Base-by-base conservation (phyloP, 2,797 vertebrate genomes). In the Etheostoma nigrum region DNA sequence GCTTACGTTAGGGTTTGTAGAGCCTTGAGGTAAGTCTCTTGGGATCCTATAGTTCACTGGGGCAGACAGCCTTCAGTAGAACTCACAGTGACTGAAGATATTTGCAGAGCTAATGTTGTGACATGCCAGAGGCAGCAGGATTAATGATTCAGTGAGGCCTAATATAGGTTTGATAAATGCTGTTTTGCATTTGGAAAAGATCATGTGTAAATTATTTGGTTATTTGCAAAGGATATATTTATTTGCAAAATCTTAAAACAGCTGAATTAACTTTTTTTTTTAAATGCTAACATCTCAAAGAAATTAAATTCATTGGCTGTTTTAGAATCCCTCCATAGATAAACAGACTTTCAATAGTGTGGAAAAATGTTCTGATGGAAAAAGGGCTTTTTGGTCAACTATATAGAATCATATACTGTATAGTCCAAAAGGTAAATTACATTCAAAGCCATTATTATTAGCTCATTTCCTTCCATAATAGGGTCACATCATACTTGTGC, bases 111-210 rank as follows among this genome's bases (percentile, higher is more conserved):
- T 40, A 55, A 86, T 68, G 69, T 71, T 78, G 79, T 83, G 83
- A 85, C 83, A 81, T 11, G 45, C 6, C 66, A 30, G 74, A 52
- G 30, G 0, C 47, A 21, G 75, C 33, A 14, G 15, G 83, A 86
- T 92, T 79, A 72, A 84, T 88, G 65, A 75, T 69, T 80, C 74
- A 67, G 65, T 47, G 53, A 61, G n/a, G 51, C 19, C 62, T 83
- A 53, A 87, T 78, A 55, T 73, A 53, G 54, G 64, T 83, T 83
- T 87, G 68, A 87, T 87, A 63, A 87, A 92, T 83, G 73, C 69
- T 69, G 80, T 67, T 88, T 84, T 88, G 74, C 88, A 85, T 85
- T 89, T 45, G 52, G 72, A 62, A 86, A 86, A 88, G 82, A 78
- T 81, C 52, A 23, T 21, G 51, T 70, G 64, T 76, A 68, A 84